These are phyloP conservation scores for Paradisaea rubra DNA, from an alignment of 2,113 vertebrate genomes.

Conservation along the genomic window DNA sequence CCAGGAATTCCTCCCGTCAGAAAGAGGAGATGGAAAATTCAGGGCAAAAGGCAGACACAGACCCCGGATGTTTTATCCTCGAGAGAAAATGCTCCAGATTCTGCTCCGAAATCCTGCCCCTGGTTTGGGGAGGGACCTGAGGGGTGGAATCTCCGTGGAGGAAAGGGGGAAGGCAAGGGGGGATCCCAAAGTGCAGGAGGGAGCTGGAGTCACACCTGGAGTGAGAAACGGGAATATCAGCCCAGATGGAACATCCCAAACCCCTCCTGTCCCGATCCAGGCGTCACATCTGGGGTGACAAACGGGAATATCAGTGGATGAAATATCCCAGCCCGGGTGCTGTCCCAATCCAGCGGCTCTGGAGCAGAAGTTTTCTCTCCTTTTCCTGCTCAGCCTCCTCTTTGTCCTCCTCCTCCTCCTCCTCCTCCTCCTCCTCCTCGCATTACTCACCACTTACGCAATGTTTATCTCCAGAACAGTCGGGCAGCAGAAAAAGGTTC, in stretches of 20 bases:
- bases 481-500: neutral
- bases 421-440: neutral
- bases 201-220: neutral
- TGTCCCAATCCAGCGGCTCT: fast-evolving
- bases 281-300: too few species aligned
- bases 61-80: neutral
- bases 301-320: neutral
- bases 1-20: neutral
- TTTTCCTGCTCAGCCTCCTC: neutral
- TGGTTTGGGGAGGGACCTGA: neutral
- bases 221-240: neutral
- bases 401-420: neutral
- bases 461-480: neutral
- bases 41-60: neutral
- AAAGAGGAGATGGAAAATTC: neutral
- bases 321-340: neutral
- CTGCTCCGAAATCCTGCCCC: neutral
- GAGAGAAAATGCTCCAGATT: neutral
- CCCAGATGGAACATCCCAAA: neutral
- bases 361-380: neutral
- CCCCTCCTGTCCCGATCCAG: too few species aligned
- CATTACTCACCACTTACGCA: neutral
- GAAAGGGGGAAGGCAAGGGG: neutral
- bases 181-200: neutral
- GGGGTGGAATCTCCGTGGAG: neutral